Base-by-base conservation (phyloP, 2,888 invertebrate species). In the Autographa pulchrina region DNA sequence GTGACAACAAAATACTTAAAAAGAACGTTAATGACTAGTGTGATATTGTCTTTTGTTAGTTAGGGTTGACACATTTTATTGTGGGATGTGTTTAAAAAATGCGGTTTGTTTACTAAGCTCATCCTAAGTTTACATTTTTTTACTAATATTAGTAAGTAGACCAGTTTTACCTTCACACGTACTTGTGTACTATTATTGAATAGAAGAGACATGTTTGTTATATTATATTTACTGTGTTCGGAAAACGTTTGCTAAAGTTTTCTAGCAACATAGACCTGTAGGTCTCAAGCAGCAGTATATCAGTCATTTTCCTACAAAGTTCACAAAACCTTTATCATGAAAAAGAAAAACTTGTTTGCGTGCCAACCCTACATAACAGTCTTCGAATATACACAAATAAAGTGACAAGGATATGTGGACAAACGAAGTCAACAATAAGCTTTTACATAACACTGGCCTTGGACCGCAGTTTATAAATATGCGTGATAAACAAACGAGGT, bases 361-460 rank as follows among this genome's bases (percentile, higher is more conserved):
- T 48, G 61, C 1, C 58, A 79, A 3, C 70, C 80, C 64, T 79
- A 6, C 0, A 35, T 18, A n/a, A 25, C 54, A 38, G 14, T 31
- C 41, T 43, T 60, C 58, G 63, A 77, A 77, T 70, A 48, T 62
- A 35, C 62, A 25, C 66, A 79, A 79, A 75, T 77, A 79, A 79
- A 64, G 18, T 78, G 76, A 67, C 64, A 56, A 32, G 43, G 25
- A 77, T 68, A 54, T 70, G 32, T 68, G 59, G 65, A 31, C 32
- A 14, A n/a, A 38, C 48, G 48, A 31, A 69, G 69, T 60, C 64
- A 69, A 69, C 63, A 68, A 62, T 64, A 56, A 66, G 60, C 20
- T 66, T 69, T 58, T 3, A 62, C 25, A 48, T 3, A 31, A 4
- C 11, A 3, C 13, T 54, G 54, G 2, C 66, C 64, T 79, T 79